Conservation (phyloP, 1,140 invertebrate species). For the Lepidurus arcticus region DNA sequence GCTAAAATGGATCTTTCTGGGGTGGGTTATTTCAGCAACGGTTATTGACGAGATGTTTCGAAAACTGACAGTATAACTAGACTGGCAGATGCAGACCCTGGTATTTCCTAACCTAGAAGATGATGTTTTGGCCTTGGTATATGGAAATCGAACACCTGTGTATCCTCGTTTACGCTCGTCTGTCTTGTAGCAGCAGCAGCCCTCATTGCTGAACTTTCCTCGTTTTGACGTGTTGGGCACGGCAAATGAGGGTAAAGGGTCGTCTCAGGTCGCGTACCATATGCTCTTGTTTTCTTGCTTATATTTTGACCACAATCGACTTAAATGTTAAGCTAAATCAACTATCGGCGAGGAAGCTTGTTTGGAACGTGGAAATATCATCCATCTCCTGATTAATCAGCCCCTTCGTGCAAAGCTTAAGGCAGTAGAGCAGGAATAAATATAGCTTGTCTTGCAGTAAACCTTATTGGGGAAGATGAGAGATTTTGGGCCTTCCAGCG, state of each 20-base stretch:
- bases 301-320: neutral
- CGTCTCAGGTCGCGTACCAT: neutral
- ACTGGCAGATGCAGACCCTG: neutral
- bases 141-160: neutral
- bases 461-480: neutral
- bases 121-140: neutral
- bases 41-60: no score
- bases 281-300: neutral
- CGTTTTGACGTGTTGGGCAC: neutral
- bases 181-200: neutral
- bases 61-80: no score
- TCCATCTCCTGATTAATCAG: neutral
- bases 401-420: neutral
- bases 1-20: no score
- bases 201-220: neutral
- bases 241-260: neutral
- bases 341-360: neutral
- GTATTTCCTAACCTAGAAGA: neutral
- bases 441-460: neutral
- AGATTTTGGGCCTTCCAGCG: neutral
- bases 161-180: neutral
- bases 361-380: neutral
- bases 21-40: no score
- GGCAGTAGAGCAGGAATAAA: neutral
- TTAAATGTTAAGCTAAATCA: neutral